Evolutionary conservation across 2,888 invertebrate genomes (phyloP), one percentile per base, ranked within the genome.

Genomic region (Anodontia alba): DNA sequence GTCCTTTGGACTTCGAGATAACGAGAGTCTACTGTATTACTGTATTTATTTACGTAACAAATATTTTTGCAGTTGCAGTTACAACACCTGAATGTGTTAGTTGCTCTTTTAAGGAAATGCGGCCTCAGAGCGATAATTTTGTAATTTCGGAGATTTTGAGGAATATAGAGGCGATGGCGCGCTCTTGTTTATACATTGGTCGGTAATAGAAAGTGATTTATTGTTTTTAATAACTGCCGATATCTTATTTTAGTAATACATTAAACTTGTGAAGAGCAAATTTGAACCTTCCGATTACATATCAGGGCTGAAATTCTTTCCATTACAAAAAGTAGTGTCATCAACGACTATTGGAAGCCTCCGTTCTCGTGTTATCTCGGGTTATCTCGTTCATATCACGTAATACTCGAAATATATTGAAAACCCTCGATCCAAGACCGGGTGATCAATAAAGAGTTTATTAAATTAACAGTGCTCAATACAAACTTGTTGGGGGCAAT

Each of bases 401-500:
- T 62, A 62, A 62, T 62, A 62, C 62, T 62, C 62, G 62, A 62
- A 62, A 62, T 62, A 62, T 62, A 62, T 62, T 62, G 62, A 62
- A 62, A 17, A 17, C 62, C 20, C 62, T 62, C 20, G 33, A 62
- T 33, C 17, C 17, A 62, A 31, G n/a, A 29, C 62, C 12, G 33
- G 23, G 62, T 33, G 33, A 62, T 62, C 62, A 62, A 62, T 62
- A 62, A 26, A 62, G 31, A 33, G 62, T 66, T 73, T 73, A 73
- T 73, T 73, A 66, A 73, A 73, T 73, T 33, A 46, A 31, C 43
- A 26, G 67, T 43, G 43, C 29, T 42, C 62, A 62, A 66, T 73
- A 73, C 43, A 73, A 66, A 73, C 73, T 66, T 73, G 73, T 66
- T 66, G 66, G 43, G 49, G 66, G 38, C 29, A 31, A 66, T 54